Evolutionary conservation across 1,140 invertebrate species (phyloP).

Genomic region (Magallana gigas): DNA sequence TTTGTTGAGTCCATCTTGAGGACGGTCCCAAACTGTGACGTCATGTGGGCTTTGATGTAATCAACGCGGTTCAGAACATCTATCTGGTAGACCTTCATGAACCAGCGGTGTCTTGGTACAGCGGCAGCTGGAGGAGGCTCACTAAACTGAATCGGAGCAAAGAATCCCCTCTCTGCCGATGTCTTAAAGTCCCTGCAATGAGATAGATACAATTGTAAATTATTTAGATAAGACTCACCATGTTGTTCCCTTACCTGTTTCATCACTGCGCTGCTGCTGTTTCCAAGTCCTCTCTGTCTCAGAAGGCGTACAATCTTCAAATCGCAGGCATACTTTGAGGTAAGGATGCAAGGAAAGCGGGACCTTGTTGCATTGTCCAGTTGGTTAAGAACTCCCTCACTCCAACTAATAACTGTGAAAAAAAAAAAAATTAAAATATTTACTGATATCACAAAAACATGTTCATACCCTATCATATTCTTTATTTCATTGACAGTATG

Average conservation of each 20-base stretch:
- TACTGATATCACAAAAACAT: too few species aligned
- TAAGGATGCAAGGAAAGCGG: slow-evolving; percentile 26
- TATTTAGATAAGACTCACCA: background rate
- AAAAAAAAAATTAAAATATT: too few species aligned
- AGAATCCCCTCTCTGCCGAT: slow-evolving; percentile 5
- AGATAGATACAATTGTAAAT: slow-evolving; percentile 34
- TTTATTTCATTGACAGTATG: background rate
- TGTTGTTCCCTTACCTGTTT: slow-evolving; percentile 47
- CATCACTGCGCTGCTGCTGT: slow-evolving; percentile 48
- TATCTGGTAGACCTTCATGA: slow-evolving; percentile 56
- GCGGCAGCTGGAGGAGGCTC: slow-evolving; percentile 22
- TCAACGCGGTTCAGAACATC: slow-evolving; percentile 60
- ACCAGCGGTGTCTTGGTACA: slow-evolving; percentile 58
- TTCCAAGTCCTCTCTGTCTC: slow-evolving; percentile 52
- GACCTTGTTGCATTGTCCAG: slow-evolving; percentile 9
- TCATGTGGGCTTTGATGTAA: slow-evolving; percentile 61
- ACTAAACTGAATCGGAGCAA: background rate
- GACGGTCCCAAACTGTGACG: slow-evolving; percentile 62
- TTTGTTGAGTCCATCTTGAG: slow-evolving; percentile 63
- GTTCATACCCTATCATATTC: background rate
- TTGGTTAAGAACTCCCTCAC: slow-evolving; percentile 36
- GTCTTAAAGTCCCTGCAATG: slow-evolving; percentile 37
- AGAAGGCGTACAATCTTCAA: slow-evolving; percentile 44
- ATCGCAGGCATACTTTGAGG: slow-evolving; percentile 31
- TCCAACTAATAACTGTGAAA: slow-evolving; percentile 39